Evolutionary conservation across 2,888 invertebrate genomes (phyloP).

Genomic region (Mongoloraphidia duomilia): DNA sequence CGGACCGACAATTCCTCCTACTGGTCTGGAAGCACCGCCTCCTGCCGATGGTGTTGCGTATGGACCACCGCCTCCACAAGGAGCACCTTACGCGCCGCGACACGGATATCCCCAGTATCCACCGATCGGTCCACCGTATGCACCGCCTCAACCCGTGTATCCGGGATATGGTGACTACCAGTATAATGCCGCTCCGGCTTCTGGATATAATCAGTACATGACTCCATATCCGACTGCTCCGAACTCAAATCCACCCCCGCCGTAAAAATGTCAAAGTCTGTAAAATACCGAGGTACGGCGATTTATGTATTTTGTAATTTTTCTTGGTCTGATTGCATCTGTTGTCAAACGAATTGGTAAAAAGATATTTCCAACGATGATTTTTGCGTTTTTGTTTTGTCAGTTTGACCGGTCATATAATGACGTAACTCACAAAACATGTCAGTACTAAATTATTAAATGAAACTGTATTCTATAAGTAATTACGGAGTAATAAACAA

Average conservation of each 20-base stretch:
- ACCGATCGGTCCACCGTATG: slow-evolving; percentile 2
- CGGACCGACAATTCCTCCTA: background rate
- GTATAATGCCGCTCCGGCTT: slow-evolving; percentile 1
- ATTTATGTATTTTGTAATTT: too few species aligned
- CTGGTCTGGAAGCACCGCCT: background rate
- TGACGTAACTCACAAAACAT: too few species aligned
- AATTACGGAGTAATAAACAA: too few species aligned
- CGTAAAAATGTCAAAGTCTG: background rate
- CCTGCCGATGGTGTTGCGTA: background rate
- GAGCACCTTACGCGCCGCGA: background rate
- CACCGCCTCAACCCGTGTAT: background rate
- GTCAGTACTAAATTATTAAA: too few species aligned
- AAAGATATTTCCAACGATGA: too few species aligned
- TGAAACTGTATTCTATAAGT: too few species aligned
- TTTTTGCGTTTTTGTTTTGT: too few species aligned
- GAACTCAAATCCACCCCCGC: slow-evolving; percentile 2
- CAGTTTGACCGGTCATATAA: too few species aligned
- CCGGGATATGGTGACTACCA: slow-evolving; percentile 2
- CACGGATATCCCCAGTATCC: slow-evolving; percentile 1
- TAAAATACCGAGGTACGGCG: too few species aligned
- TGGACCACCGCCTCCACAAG: background rate
- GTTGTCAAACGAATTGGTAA: too few species aligned
- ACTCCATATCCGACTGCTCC: slow-evolving; percentile 1
- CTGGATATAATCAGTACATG: slow-evolving; percentile 3
- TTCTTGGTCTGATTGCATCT: too few species aligned